These are phyloP conservation scores for Callinectes sapidus DNA, from an alignment of 2,888 invertebrate species.

Conservation along the genomic window DNA sequence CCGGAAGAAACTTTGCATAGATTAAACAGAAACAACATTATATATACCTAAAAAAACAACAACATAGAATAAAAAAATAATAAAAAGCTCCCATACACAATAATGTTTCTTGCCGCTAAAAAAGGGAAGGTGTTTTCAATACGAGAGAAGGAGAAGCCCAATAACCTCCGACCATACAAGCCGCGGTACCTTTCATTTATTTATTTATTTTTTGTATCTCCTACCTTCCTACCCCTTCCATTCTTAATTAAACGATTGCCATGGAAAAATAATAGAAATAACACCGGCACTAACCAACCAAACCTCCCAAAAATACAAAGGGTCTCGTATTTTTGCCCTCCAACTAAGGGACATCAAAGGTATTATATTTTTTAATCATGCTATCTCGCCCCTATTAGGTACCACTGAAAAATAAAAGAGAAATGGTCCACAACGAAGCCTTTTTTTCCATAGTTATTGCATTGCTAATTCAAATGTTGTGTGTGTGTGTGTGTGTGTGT, in stretches of 20 bases:
- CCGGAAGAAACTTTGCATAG: neutral
- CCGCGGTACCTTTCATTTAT: neutral
- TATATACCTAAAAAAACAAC: neutral
- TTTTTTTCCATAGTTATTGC: neutral
- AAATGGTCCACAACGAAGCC: neutral
- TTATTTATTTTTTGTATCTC: no score
- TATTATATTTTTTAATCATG: neutral
- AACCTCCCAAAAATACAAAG: neutral
- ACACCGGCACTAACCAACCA: neutral
- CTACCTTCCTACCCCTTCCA: neutral
- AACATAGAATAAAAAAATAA: neutral
- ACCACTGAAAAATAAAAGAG: neutral
- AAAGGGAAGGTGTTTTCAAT: neutral
- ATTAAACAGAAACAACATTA: neutral
- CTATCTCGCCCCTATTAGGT: neutral
- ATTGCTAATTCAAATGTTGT: neutral
- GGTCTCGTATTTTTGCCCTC: neutral
- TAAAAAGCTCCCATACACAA: neutral
- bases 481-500: no score
- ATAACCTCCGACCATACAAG: neutral
- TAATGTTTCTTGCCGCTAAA: neutral
- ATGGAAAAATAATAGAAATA: neutral
- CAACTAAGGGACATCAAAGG: neutral
- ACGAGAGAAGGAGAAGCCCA: neutral
- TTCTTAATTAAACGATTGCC: neutral